A percentile compares a stretch with the other conserved stretches of the same genome.
phyloP scores from a whole-genome alignment of 2,888 invertebrate species.

The Steinernema hermaphroditum region DNA sequence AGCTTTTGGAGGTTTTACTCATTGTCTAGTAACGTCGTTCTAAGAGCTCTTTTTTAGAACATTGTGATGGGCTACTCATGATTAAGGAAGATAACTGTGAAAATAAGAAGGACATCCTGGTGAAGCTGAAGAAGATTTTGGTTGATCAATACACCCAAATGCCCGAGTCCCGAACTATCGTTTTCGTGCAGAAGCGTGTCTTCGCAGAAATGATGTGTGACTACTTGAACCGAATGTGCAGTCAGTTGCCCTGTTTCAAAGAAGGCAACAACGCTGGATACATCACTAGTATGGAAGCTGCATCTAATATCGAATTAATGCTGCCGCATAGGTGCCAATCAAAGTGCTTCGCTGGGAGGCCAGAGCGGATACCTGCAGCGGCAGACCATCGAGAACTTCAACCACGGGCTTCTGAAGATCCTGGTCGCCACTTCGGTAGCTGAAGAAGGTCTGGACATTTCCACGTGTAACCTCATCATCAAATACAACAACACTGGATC shows the following conservation, averaged over 20 bases:
- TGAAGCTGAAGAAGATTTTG: not conserved
- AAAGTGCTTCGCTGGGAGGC: slow-evolving; percentile 39
- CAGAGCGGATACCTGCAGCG: slow-evolving; percentile 44
- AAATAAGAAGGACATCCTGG: slow-evolving; percentile 17
- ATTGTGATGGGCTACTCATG: not conserved
- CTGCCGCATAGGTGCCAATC: slow-evolving; percentile 47
- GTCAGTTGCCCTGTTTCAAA: not conserved
- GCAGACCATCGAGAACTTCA: slow-evolving; percentile 43
- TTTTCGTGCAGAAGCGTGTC: slow-evolving; percentile 18
- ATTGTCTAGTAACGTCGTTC: not conserved
- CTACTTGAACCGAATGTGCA: not conserved
- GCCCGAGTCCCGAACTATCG: slow-evolving; percentile 2
- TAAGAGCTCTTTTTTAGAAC: not conserved
- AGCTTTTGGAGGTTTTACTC: not conserved
- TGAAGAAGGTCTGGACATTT: slow-evolving; percentile 63
- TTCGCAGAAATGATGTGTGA: slow-evolving; percentile 23
- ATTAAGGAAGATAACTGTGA: not conserved
- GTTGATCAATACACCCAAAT: not conserved
- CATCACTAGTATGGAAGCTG: slow-evolving; percentile 17
- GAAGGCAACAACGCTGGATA: not conserved
- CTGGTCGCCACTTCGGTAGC: slow-evolving; percentile 64
- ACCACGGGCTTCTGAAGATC: slow-evolving; percentile 45
- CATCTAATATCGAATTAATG: no score
- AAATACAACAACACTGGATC: slow-evolving; percentile 60
- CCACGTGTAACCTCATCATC: slow-evolving; percentile 62